phyloP scores from a whole-genome alignment of 1,140 invertebrate genomes.

The Hermatobates lingyangjiaoensis region DNA sequence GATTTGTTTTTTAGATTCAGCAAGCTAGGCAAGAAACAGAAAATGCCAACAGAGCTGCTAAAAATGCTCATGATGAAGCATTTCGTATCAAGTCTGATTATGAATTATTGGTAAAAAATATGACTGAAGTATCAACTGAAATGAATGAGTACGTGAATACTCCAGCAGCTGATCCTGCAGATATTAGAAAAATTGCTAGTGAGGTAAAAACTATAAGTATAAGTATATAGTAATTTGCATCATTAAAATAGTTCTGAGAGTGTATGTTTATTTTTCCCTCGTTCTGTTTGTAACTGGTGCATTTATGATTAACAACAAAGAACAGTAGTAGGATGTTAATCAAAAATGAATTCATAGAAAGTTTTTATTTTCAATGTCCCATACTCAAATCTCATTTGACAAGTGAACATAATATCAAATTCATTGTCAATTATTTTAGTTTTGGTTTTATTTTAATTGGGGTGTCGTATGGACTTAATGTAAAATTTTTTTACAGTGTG shows the following conservation, averaged over 20 bases:
- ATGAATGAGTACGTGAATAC: constrained; percentile 57
- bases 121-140: constrained; percentile 39
- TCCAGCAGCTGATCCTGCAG: constrained; percentile 54
- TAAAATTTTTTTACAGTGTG: too few relatives aligned
- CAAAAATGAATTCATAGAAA: not conserved
- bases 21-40: constrained; percentile 33
- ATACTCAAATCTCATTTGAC: too few relatives aligned
- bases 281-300: not conserved
- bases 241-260: not conserved
- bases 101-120: constrained; percentile 28
- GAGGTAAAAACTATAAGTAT: constrained; percentile 31
- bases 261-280: not conserved
- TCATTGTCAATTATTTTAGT: too few relatives aligned
- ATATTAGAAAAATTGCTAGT: constrained; percentile 58
- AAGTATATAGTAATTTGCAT: not conserved
- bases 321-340: not conserved
- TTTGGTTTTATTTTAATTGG: too few relatives aligned
- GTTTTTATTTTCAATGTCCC: too few relatives aligned
- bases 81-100: constrained; percentile 33
- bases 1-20: constrained; percentile 27
- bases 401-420: too few relatives aligned
- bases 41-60: constrained; percentile 33
- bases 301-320: not conserved
- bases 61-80: constrained; percentile 36
- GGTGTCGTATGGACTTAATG: too few relatives aligned